A percentile compares a stretch with the other conserved stretches of the same genome.
phyloP scores from a whole-genome alignment of 1,140 invertebrate genomes.

The Conopomorpha cramerella region DNA sequence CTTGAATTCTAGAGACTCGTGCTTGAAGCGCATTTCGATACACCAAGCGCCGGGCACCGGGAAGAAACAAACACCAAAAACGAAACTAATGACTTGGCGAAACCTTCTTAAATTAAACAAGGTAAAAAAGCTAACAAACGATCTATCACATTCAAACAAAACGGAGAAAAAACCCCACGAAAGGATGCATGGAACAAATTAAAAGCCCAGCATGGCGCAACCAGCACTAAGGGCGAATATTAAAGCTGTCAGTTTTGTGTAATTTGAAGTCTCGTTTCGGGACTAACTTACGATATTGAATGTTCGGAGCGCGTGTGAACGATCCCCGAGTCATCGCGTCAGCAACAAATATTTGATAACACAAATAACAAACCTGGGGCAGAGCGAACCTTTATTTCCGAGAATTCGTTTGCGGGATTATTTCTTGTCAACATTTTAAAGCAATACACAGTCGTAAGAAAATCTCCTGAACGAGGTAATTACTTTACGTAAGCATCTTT shows the following conservation, averaged over 20 bases:
- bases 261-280: slow-evolving; percentile 44
- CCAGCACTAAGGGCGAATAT: slow-evolving; percentile 48
- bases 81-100: slow-evolving; percentile 47
- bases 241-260: slow-evolving; percentile 56
- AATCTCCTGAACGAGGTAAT: too few species aligned
- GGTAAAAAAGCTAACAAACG: slow-evolving; percentile 46
- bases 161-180: slow-evolving; percentile 35
- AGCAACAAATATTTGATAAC: too few species aligned
- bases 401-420: too few species aligned
- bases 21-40: too few species aligned
- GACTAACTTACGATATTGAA: slow-evolving; percentile 40
- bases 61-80: slow-evolving; percentile 1
- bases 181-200: slow-evolving; percentile 57
- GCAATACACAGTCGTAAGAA: too few species aligned
- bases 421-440: too few species aligned
- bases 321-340: too few species aligned
- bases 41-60: too few species aligned
- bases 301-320: not conserved
- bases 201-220: slow-evolving; percentile 48
- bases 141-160: slow-evolving; percentile 29
- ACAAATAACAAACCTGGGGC: too few species aligned
- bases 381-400: too few species aligned
- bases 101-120: slow-evolving; percentile 50
- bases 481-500: too few species aligned
- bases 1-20: too few species aligned